phyloP scores from a whole-genome alignment of 1,140 invertebrate species.

The Linepithema humile region DNA sequence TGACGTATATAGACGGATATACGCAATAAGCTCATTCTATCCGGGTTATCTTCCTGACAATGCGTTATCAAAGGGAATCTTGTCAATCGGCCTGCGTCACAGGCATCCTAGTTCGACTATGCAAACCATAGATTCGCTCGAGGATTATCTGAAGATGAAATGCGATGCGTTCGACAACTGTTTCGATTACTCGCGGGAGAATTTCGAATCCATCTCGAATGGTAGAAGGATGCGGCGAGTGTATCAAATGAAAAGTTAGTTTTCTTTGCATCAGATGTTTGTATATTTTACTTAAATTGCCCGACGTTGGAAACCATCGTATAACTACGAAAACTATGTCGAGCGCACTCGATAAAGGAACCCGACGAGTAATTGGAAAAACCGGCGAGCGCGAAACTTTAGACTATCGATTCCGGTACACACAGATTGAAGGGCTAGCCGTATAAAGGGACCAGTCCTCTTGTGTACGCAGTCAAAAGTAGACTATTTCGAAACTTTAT shows the following conservation, averaged over 20 bases:
- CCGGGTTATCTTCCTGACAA: neutral
- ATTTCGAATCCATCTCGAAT: neutral
- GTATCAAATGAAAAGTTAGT: slow-evolving; percentile 33
- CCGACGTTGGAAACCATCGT: slow-evolving; percentile 12
- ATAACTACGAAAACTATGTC: slow-evolving; percentile 39
- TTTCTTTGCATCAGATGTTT: slow-evolving; percentile 24
- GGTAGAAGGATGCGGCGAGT: neutral
- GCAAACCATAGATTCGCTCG: neutral
- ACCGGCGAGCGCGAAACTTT: slow-evolving; percentile 16
- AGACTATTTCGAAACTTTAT: slow-evolving; percentile 40
- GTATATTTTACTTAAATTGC: slow-evolving; percentile 47
- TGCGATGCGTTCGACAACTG: neutral
- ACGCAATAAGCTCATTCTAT: neutral
- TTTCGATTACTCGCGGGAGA: slow-evolving; percentile 7
- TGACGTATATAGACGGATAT: neutral
- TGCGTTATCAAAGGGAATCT: neutral
- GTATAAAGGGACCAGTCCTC: neutral
- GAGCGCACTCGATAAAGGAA: slow-evolving; percentile 31
- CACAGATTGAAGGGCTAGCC: slow-evolving; percentile 20
- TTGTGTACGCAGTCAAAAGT: slow-evolving; percentile 15
- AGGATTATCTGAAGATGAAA: slow-evolving; percentile 28
- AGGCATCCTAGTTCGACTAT: neutral
- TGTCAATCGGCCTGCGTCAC: neutral
- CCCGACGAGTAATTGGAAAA: slow-evolving; percentile 53
- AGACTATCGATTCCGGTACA: slow-evolving; percentile 39